Base-by-base conservation (phyloP, 2,797 vertebrate genomes). In the Syngnathus acus region DNA sequence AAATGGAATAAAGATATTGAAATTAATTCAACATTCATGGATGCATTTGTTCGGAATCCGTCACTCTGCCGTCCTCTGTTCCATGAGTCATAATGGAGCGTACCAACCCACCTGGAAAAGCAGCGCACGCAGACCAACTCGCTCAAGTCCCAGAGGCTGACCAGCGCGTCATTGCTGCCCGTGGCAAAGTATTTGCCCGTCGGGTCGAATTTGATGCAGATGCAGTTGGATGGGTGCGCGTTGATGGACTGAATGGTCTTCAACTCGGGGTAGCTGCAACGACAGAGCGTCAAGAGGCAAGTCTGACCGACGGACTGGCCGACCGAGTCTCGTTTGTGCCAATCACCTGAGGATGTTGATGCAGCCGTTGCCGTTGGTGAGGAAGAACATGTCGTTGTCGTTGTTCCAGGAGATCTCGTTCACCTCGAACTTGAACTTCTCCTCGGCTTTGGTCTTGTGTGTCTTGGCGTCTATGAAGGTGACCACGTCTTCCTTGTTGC, bases 331-430 rank as follows among this genome's bases (percentile, higher is more conserved):
- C 13, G 43, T 14, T 14, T 3, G 43, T 5, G 14, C 4, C 16
- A 3, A 65, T 9, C 81, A 96, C 96, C 95, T 98, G 69, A 99
- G 93, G 48, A 98, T 94, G 62, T 97, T 99, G 88, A 99, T 98
- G 87, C 96, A 99, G 69, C 97, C 97, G 0, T 95, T 99, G 48
- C 97, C 97, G 0, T 99, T 99, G 6, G 97, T 99, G 79, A 99
- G 91, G 86, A 96, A 99, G 87, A 99, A 99, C 94, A 98, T 95
- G 84, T 99, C 94, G 66, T 98, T 99, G 81, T 99, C 95, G 0
- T 99, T 99, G 87, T 96, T 99, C 97, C 97, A 99, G 10, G 96
- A 99, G 82, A 99, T 98, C 89, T 99, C 96, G 1, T 99, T 99
- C 83, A 99, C 97, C 82, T 99, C 97, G 62, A 99, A 99, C 86